These are phyloP conservation scores for Thermophis baileyi DNA, from an alignment of 2,113 vertebrate species.

Conservation along the genomic window DNA sequence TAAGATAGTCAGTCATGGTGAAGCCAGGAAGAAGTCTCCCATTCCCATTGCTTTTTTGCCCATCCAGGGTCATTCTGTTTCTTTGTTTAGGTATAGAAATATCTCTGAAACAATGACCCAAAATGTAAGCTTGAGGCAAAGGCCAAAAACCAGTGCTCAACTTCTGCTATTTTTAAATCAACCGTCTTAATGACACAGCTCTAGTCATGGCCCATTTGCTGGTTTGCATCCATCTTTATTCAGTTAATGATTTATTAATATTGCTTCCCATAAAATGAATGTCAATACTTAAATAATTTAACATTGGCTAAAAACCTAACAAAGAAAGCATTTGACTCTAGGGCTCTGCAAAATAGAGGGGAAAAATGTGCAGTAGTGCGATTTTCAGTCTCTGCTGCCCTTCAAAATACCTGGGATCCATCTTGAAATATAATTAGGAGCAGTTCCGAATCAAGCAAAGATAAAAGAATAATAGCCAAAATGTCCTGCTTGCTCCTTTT, in stretches of 20 bases:
- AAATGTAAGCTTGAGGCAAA: not conserved
- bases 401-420: not conserved
- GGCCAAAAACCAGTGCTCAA: not conserved
- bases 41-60: not conserved
- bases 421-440: not conserved
- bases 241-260: constrained; percentile 17
- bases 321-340: not conserved
- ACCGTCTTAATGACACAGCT: not conserved
- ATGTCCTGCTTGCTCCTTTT: too few species aligned
- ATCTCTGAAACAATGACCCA: not conserved
- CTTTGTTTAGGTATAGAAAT: not conserved
- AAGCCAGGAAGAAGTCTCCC: not conserved
- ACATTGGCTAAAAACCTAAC: not conserved
- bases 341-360: not conserved
- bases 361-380: not conserved
- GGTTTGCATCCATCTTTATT: not conserved
- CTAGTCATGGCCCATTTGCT: not conserved
- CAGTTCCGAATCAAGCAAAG: not conserved
- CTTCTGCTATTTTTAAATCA: not conserved
- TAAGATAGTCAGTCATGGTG: not conserved
- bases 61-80: not conserved
- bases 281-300: constrained; percentile 14
- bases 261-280: constrained; percentile 6
- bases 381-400: not conserved
- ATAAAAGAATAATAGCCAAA: not conserved